Evolutionary conservation across 2,888 invertebrate genomes (phyloP).

Genomic region (Sesia bembeciformis): DNA sequence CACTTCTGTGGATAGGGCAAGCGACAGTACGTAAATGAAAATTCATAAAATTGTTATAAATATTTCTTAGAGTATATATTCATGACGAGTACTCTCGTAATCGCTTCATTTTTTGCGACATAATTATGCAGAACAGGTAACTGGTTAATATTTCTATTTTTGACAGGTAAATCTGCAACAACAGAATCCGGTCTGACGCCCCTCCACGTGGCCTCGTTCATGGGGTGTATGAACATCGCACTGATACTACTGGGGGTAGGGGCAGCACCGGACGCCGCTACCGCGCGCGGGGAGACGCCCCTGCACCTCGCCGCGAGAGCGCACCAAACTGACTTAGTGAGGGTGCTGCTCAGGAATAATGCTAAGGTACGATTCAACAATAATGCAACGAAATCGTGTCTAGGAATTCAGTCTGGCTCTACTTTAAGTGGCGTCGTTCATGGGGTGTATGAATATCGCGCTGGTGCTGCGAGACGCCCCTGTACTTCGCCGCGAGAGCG

Average conservation of each 20-base stretch:
- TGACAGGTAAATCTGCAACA: conserved; percentile 77
- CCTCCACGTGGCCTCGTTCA: conserved; percentile 97
- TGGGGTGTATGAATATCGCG: conserved; percentile 99
- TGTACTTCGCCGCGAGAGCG: conserved; percentile 94
- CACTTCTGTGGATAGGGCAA: no score
- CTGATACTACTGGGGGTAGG: conserved; percentile 73
- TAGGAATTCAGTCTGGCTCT: conserved; percentile 80
- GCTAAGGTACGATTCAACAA: conserved; percentile 67
- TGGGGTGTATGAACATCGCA: conserved; percentile 99
- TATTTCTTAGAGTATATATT: no score
- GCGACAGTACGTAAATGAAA: no score
- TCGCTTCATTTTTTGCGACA: no score
- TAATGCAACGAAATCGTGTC: not conserved
- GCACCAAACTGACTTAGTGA: conserved; percentile 93
- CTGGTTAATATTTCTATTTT: no score
- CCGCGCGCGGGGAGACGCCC: conserved; percentile 92
- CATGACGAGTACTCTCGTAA: no score
- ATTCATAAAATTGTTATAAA: no score
- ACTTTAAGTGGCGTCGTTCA: conserved; percentile 90
- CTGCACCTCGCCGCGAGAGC: conserved; percentile 92
- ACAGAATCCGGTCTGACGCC: conserved; percentile 93
- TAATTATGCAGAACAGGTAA: no score
- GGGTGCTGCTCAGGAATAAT: conserved; percentile 93
- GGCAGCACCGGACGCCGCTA: conserved; percentile 81
- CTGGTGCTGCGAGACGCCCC: conserved; percentile 95